phyloP scores from a whole-genome alignment of 1,140 invertebrate species.

The Tenebrio molitor region DNA sequence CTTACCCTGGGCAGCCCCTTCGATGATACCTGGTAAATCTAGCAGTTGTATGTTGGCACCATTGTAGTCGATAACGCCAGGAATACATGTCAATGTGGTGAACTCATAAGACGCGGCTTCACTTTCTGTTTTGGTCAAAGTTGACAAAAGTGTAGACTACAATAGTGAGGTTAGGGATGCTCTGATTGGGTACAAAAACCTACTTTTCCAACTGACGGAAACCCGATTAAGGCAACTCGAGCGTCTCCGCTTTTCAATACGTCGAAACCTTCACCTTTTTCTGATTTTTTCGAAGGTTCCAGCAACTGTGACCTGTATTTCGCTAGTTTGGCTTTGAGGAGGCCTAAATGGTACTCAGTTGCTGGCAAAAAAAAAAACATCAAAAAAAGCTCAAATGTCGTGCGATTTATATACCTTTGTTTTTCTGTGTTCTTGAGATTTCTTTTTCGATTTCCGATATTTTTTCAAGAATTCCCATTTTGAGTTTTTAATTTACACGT shows the following conservation, averaged over 20 bases:
- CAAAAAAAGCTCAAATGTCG: background rate
- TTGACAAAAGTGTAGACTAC: constrained; percentile 93
- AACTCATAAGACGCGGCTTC: constrained; percentile 99
- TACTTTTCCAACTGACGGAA: constrained; percentile 95
- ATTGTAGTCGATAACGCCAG: constrained; percentile 98
- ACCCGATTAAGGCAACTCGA: constrained; percentile 97
- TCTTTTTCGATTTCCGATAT: constrained; percentile 98
- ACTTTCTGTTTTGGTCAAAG: constrained; percentile 94
- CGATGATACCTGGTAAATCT: constrained; percentile 97
- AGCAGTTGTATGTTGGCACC: constrained; percentile 98
- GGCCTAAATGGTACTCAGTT: constrained; percentile 98
- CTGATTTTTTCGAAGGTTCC: constrained; percentile 94
- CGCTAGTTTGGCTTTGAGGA: constrained; percentile 98
- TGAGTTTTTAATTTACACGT: background rate
- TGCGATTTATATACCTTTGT: constrained; percentile 85
- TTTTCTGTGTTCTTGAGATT: constrained; percentile 98
- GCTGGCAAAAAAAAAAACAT: constrained; percentile 73
- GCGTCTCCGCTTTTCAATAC: constrained; percentile 99
- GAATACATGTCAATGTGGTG: constrained; percentile 99
- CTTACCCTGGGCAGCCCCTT: constrained; percentile 96
- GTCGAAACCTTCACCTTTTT: constrained; percentile 99
- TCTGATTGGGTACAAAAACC: background rate
- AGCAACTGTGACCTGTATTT: constrained; percentile 96
- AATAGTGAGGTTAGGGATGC: constrained; percentile 50
- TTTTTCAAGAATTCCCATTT: constrained; percentile 98